Conservation (phyloP, 2,888 invertebrate species). For the Quadroppia sp. region DNA sequence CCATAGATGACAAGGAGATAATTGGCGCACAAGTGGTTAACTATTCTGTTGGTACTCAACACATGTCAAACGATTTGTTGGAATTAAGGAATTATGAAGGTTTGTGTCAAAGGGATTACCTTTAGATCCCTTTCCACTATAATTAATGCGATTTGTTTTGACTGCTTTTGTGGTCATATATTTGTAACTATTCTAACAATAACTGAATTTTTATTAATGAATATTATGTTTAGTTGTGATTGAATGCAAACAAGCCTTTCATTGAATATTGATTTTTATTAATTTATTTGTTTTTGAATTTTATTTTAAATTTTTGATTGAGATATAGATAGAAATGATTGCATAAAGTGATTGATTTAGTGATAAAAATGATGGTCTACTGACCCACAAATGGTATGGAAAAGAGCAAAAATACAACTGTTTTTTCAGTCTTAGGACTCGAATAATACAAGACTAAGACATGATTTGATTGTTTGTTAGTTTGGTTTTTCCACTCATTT, state of each 20-base stretch:
- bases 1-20: slow-evolving; percentile 49
- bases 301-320: not conserved
- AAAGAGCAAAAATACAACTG: not conserved
- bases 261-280: no score
- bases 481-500: not conserved
- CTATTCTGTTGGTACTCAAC: slow-evolving; percentile 55
- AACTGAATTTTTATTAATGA: no score
- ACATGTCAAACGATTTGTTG: slow-evolving; percentile 60
- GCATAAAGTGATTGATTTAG: not conserved
- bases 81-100: slow-evolving; percentile 81
- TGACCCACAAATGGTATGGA: not conserved
- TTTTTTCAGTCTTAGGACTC: not conserved
- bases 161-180: not conserved
- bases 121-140: not conserved
- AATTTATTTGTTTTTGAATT: not conserved
- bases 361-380: slow-evolving; percentile 1
- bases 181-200: no score
- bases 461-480: not conserved
- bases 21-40: slow-evolving; percentile 52
- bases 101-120: slow-evolving; percentile 53
- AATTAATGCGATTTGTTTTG: not conserved
- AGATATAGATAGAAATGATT: not conserved
- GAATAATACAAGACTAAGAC: not conserved
- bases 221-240: no score
- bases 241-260: no score